Conservation (phyloP, 2,888 invertebrate species). For the Cactoblastis cactorum region DNA sequence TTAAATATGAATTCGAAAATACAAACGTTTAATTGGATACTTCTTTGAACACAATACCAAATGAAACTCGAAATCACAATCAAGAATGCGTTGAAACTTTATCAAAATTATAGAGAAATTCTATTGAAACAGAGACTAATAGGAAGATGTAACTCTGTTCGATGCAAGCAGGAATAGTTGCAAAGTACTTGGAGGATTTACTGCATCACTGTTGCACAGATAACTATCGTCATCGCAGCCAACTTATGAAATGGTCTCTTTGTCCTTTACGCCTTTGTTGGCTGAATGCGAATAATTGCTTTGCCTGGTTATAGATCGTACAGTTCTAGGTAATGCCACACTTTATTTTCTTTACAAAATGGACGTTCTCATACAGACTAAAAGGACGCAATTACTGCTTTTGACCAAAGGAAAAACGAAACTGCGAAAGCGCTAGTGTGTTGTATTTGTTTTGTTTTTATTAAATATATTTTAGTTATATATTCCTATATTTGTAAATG, state of each 20-base stretch:
- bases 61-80: no score
- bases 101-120: not conserved
- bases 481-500: no score
- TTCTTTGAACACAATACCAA: no score
- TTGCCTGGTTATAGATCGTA: conserved; percentile 59
- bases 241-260: conserved; percentile 70
- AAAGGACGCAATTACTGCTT: not conserved
- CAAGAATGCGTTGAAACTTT: not conserved
- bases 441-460: no score
- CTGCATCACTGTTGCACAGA: conserved; percentile 69
- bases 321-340: conserved; percentile 56
- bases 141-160: not conserved
- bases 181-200: conserved; percentile 51
- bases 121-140: not conserved
- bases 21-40: no score
- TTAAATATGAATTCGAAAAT: no score
- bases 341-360: conserved; percentile 53
- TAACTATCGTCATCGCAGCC: conserved; percentile 61
- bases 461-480: no score
- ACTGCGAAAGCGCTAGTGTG: not conserved
- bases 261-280: conserved; percentile 61
- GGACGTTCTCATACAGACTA: conserved; percentile 25
- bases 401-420: not conserved
- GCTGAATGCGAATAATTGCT: conserved; percentile 66
- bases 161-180: conserved; percentile 43